Evolutionary conservation across 2,113 vertebrate genomes (phyloP).

Genomic region (Stomatorhinus ivindoensis): DNA sequence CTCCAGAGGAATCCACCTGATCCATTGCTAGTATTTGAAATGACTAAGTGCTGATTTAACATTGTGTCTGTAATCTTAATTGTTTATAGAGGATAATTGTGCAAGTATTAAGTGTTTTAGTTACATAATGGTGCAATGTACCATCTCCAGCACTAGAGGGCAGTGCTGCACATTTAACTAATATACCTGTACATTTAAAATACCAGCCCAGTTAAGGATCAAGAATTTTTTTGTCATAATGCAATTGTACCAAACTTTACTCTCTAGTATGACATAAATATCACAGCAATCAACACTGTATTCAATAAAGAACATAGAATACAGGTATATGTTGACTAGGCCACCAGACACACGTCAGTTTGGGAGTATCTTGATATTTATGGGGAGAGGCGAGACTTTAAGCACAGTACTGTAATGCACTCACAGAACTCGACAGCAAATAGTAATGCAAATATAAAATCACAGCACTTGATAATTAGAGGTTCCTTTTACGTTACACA

Average conservation of each 20-base stretch:
- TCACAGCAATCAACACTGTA: not conserved
- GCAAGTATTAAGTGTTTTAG: not conserved
- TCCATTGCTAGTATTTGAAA: not conserved
- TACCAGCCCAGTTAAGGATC: not conserved
- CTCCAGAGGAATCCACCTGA: not conserved
- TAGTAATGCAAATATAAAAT: not conserved
- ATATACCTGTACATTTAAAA: not conserved
- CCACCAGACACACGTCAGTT: too few species aligned
- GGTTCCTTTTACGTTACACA: not conserved
- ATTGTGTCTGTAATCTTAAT: not conserved
- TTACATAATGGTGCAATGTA: not conserved
- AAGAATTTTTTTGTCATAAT: not conserved
- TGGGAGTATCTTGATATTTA: too few species aligned
- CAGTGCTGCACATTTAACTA: conserved; percentile 9
- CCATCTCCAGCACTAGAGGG: conserved; percentile 39
- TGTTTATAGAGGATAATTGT: not conserved
- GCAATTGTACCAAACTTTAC: not conserved
- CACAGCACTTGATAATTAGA: not conserved
- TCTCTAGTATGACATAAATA: not conserved
- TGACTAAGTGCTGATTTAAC: not conserved
- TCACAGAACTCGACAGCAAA: not conserved
- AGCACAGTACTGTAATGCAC: not conserved
- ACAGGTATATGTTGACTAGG: too few species aligned
- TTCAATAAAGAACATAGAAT: too few species aligned
- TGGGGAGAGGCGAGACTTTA: not conserved